A percentile compares a stretch with the other conserved stretches of the same genome.
Conservation (phyloP, 2,797 vertebrate genomes). For the Coluber constrictor region DNA sequence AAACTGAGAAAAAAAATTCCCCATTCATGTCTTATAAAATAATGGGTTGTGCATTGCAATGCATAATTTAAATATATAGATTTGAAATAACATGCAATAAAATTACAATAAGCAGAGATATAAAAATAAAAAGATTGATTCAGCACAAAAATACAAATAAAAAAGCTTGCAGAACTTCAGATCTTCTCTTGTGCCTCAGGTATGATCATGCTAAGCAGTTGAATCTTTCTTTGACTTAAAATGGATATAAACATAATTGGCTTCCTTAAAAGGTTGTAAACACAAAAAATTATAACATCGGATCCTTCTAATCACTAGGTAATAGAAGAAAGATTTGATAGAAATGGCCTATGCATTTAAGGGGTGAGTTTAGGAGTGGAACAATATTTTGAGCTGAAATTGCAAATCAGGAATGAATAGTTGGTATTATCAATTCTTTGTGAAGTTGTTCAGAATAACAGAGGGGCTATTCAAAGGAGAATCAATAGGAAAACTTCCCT, state of each 20-base stretch:
- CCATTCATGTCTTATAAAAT: not conserved
- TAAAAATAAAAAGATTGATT: not conserved
- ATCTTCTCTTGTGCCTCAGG: not conserved
- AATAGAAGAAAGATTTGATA: conserved; percentile 39
- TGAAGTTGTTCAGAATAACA: conserved; percentile 25
- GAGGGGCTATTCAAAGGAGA: conserved; percentile 21
- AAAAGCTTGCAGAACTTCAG: not conserved
- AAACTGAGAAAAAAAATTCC: not conserved
- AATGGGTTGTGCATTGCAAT: not conserved
- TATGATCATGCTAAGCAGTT: not conserved
- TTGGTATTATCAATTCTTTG: conserved; percentile 10
- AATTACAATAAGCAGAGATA: not conserved
- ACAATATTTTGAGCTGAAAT: conserved; percentile 17
- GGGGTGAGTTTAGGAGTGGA: not conserved
- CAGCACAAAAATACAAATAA: not conserved
- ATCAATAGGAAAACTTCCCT: conserved; percentile 16
- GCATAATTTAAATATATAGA: not conserved
- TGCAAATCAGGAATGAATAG: not conserved
- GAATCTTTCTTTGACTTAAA: not conserved
- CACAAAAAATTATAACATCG: not conserved
- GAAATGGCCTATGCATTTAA: not conserved
- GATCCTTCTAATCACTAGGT: not conserved
- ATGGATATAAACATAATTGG: not conserved
- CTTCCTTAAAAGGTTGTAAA: not conserved
- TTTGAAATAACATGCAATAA: not conserved